Percentiles rank a stretch among this genome's conserved stretches.
Conservation (phyloP, 2,797 vertebrate species). For the Eulemur coronatus region DNA sequence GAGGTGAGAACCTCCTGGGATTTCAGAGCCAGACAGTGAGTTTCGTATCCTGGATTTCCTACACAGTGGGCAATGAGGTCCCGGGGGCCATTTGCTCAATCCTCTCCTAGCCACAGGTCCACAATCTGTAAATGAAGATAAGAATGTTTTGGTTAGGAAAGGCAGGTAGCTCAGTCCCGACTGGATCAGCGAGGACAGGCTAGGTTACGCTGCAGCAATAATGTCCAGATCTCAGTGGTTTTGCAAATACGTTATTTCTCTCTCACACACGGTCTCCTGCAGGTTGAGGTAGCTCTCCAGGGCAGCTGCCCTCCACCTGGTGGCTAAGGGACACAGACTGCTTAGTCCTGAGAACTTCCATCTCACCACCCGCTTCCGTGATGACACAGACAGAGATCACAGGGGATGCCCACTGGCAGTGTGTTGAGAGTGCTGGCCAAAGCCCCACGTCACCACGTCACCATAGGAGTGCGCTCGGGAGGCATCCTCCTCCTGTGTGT, state of each 20-base stretch:
- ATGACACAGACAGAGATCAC: fast-evolving
- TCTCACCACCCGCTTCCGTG: not conserved
- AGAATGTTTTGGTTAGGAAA: not conserved
- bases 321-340: not conserved
- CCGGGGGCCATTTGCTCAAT: not conserved
- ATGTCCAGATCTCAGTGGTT: not conserved
- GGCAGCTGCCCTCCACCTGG: not conserved
- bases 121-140: not conserved
- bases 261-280: fast-evolving
- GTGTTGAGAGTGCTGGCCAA: not conserved
- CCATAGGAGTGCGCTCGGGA: fast-evolving
- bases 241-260: not conserved
- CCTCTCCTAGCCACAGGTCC: not conserved
- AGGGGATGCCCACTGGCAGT: too few species aligned
- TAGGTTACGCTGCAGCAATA: not conserved
- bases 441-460: not conserved
- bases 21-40: not conserved
- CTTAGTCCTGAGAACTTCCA: not conserved
- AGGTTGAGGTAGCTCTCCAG: not conserved
- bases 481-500: fast-evolving
- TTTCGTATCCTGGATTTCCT: not conserved
- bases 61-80: fast-evolving
- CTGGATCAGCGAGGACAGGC: not conserved
- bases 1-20: not conserved
- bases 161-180: too few species aligned